Base-by-base conservation (phyloP, 2,888 invertebrate species). In the Hanleya hanleyi region DNA sequence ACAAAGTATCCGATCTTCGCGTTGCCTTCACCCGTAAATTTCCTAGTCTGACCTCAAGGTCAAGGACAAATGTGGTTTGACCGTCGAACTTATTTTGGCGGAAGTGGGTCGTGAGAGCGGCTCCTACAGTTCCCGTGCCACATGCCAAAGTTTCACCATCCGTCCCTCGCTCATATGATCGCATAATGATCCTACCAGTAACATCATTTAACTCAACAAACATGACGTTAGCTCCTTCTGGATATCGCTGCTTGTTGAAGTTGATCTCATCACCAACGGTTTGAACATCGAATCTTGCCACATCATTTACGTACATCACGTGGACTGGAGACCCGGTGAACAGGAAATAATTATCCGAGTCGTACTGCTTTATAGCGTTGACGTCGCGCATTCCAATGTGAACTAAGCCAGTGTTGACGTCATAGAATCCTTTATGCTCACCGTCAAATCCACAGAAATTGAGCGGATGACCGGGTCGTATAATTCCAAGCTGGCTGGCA, bases 111-210 rank as follows among this genome's bases (percentile, higher is more conserved):
- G 73, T 74, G 0, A 83, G 41, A 15, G 80, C 81, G 1, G 74
- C 75, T 3, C 79, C 82, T 0, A 77, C 71, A 9, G 82, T 78
- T 0, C 84, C 84, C 0, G 84, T 83, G 36, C 84, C 84, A 76
- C 84, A 84, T 1, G 84, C 77, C 36, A 67, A 33, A 0, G 83
- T 84, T 68, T 84, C 84, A 15, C 72, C 71, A 29, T 80, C 80
- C 9, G 83, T 81, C 0, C 82, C 83, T 35, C 80, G 62, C 64
- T 84, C 83, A 64, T 77, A 84, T 0, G 84, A 81, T 62, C 84
- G 57, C 18, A 77, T 73, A 3, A 29, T 26, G 0, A 81, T 67
- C 18, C 29, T 5, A 0, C 38, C 65, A 29, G 18, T 15, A 15
- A 67, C 61, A 29, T 32, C 6, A 0, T 47, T 26, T 9, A 49